Evolutionary conservation across 2,888 invertebrate species (phyloP).

Genomic region (Notocelia uddmanniana): DNA sequence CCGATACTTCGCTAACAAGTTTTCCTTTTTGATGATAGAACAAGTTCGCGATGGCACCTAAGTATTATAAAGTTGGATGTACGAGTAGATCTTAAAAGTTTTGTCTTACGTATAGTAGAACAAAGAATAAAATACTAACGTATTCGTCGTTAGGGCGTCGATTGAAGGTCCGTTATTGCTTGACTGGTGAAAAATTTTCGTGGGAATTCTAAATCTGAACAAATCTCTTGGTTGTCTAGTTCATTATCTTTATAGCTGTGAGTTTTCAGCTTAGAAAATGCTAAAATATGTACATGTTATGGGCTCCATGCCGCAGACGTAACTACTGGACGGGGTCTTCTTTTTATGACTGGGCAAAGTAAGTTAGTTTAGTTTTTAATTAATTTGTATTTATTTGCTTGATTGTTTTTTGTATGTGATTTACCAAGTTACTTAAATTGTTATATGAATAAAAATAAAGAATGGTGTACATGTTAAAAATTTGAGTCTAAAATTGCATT

Average conservation of each 20-base stretch:
- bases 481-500: no score
- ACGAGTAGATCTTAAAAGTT: conserved; percentile 23
- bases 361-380: no score
- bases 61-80: conserved; percentile 29
- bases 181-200: background rate
- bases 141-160: background rate
- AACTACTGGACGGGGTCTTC: no score
- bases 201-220: background rate
- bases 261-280: background rate
- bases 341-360: no score
- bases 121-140: background rate
- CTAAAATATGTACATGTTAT: background rate
- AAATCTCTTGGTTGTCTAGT: background rate
- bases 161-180: background rate
- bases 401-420: no score
- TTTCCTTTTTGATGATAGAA: conserved; percentile 23
- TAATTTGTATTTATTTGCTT: no score
- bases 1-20: conserved; percentile 41
- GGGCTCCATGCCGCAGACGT: no score
- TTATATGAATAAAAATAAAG: no score
- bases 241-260: conserved; percentile 3
- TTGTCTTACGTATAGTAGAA: background rate
- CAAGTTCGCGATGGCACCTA: conserved; percentile 12
- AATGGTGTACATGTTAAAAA: no score
- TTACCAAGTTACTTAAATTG: no score